phyloP scores from a whole-genome alignment of 2,797 vertebrate genomes.

The Siniperca obscura region DNA sequence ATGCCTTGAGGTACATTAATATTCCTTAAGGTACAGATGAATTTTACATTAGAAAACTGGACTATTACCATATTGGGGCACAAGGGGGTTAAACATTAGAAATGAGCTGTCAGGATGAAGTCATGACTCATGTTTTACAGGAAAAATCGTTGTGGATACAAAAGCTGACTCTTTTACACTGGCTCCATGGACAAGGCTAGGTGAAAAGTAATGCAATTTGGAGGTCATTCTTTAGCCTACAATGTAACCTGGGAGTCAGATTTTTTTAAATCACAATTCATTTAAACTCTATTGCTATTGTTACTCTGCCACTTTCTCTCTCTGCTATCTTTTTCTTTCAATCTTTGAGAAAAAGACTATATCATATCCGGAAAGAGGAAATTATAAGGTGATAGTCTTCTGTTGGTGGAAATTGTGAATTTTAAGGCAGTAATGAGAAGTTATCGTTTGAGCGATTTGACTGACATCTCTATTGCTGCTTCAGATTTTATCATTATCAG shows the following conservation, averaged over 20 bases:
- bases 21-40: neutral
- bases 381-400: constrained; percentile 37
- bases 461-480: constrained; percentile 50
- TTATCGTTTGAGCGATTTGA: constrained; percentile 46
- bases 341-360: constrained; percentile 26
- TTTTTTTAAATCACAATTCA: constrained; percentile 51
- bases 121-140: constrained; percentile 29
- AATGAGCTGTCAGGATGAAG: constrained; percentile 40
- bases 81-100: constrained; percentile 32
- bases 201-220: constrained; percentile 15
- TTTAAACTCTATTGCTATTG: constrained; percentile 31
- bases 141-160: constrained; percentile 1
- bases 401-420: constrained; percentile 44
- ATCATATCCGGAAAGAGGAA: constrained; percentile 61
- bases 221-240: constrained; percentile 42
- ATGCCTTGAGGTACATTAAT: neutral
- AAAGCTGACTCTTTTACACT: constrained; percentile 30
- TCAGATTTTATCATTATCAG: constrained; percentile 46
- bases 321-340: constrained; percentile 42
- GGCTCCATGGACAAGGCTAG: neutral
- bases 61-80: neutral
- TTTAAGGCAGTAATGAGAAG: constrained; percentile 44
- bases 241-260: constrained; percentile 28
- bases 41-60: constrained; percentile 15
- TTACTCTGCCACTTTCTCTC: constrained; percentile 50